Conservation (phyloP, 2,797 vertebrate species). For the Danio choprae region DNA sequence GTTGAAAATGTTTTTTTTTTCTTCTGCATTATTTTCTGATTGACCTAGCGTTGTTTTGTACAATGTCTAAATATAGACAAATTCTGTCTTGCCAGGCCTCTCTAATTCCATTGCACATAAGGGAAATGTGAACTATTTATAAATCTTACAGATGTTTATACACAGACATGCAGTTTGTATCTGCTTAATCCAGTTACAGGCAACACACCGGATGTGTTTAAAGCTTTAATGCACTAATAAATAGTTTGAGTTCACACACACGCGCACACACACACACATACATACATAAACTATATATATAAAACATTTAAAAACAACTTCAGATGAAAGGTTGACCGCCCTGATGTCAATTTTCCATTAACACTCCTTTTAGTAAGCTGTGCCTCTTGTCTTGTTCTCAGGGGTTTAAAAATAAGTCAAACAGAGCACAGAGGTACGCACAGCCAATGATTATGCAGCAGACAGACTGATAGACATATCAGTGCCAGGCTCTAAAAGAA, state of each 20-base stretch:
- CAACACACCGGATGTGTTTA: neutral
- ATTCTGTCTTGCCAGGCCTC: slow-evolving; percentile 53
- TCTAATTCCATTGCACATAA: slow-evolving; percentile 59
- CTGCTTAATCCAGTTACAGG: neutral
- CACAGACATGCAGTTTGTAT: neutral
- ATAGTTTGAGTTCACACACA: neutral
- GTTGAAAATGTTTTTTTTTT: slow-evolving; percentile 61
- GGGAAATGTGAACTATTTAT: slow-evolving; percentile 46
- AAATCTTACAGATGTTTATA: slow-evolving; percentile 54
- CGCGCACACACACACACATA: too few relatives aligned
- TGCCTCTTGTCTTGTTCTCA: slow-evolving; percentile 41
- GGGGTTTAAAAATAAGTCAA: slow-evolving; percentile 61
- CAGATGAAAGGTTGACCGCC: slow-evolving; percentile 7
- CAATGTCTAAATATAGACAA: slow-evolving; percentile 73
- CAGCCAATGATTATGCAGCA: slow-evolving; percentile 49
- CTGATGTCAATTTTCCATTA: slow-evolving; percentile 43
- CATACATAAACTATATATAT: neutral
- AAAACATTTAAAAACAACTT: slow-evolving; percentile 7
- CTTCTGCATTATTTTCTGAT: slow-evolving; percentile 31
- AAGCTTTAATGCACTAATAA: slow-evolving; percentile 4
- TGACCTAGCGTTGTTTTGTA: slow-evolving; percentile 55
- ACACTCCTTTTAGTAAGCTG: slow-evolving; percentile 32
- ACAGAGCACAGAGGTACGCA: slow-evolving; percentile 24
- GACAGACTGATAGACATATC: slow-evolving; percentile 56
- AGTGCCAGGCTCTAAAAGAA: slow-evolving; percentile 50